Evolutionary conservation across 2,113 vertebrate species (phyloP).

Genomic region (Globicephala melas): DNA sequence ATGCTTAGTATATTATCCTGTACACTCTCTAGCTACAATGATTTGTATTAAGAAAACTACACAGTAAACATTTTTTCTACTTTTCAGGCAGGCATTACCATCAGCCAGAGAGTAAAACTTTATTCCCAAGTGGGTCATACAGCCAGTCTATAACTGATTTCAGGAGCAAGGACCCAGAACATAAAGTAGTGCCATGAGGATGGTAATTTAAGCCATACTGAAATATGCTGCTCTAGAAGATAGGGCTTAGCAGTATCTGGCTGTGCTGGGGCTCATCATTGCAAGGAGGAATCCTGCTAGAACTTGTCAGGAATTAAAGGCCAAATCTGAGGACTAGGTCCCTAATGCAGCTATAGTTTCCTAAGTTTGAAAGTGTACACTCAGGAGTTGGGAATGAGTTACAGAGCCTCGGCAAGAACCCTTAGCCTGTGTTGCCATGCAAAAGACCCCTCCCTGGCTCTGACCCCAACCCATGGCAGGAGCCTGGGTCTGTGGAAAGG

Average conservation of each 20-base stretch:
- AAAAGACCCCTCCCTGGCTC: neutral
- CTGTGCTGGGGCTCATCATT: neutral
- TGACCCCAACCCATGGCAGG: neutral
- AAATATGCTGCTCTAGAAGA: neutral
- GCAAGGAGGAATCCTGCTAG: neutral
- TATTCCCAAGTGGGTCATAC: constrained; percentile 33
- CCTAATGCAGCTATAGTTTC: neutral
- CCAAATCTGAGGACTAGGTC: neutral
- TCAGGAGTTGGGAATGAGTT: neutral
- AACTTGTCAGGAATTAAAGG: neutral
- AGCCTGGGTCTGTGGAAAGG: neutral
- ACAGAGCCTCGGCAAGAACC: neutral
- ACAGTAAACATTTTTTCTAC: constrained; percentile 47
- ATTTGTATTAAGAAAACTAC: neutral
- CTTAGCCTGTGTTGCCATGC: neutral
- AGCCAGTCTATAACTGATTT: constrained; percentile 51
- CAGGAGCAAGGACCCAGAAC: constrained; percentile 52
- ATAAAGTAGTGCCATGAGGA: constrained; percentile 9
- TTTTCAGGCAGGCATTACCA: constrained; percentile 2
- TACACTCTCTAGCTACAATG: neutral
- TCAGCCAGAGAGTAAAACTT: constrained; percentile 13
- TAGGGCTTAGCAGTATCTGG: neutral
- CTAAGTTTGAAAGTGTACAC: neutral
- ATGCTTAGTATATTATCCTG: neutral
- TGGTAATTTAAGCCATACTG: neutral